A percentile compares a stretch with the other conserved stretches of the same genome.
These are phyloP conservation scores for Gerris buenoi DNA, from an alignment of 1,140 invertebrate species.

Conservation along the genomic window DNA sequence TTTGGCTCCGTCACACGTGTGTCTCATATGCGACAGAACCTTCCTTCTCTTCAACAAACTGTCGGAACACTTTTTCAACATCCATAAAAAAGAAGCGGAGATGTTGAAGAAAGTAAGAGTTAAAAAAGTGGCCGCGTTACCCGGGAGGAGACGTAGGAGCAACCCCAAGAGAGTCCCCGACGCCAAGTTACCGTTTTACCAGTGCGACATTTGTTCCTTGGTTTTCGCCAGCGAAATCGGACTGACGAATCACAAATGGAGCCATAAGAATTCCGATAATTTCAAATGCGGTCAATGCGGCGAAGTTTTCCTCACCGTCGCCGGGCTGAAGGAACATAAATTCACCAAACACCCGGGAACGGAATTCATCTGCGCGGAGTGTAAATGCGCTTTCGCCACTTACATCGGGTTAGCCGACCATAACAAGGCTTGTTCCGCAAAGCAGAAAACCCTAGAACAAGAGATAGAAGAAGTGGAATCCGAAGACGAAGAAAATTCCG, in stretches of 20 bases:
- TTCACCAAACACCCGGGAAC: slow-evolving; percentile 10
- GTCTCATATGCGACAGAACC: slow-evolving; percentile 26
- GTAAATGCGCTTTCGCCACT: slow-evolving; percentile 13
- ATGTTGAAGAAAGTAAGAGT: slow-evolving; percentile 10
- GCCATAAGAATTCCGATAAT: slow-evolving; percentile 13
- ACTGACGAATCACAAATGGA: slow-evolving; percentile 14
- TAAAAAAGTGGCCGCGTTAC: neutral
- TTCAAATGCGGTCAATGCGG: slow-evolving; percentile 18
- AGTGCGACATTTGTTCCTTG: slow-evolving; percentile 14
- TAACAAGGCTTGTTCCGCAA: slow-evolving; percentile 13
- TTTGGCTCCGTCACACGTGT: slow-evolving; percentile 16
- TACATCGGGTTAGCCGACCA: slow-evolving; percentile 10
- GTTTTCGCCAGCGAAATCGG: slow-evolving; percentile 16
- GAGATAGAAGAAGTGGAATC: slow-evolving; percentile 20
- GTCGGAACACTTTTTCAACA: slow-evolving; percentile 27
- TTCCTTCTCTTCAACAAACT: slow-evolving; percentile 27
- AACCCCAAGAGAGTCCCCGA: neutral
- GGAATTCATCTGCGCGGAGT: slow-evolving; percentile 16
- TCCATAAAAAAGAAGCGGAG: slow-evolving; percentile 20
- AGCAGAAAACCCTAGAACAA: slow-evolving; percentile 15
- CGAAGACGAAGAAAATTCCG: slow-evolving; percentile 8
- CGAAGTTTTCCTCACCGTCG: slow-evolving; percentile 12
- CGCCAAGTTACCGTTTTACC: slow-evolving; percentile 12
- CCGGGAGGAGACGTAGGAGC: neutral
- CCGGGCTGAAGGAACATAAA: slow-evolving; percentile 5